Evolutionary conservation across 2,797 vertebrate species (phyloP).

Genomic region (Esox lucius): DNA sequence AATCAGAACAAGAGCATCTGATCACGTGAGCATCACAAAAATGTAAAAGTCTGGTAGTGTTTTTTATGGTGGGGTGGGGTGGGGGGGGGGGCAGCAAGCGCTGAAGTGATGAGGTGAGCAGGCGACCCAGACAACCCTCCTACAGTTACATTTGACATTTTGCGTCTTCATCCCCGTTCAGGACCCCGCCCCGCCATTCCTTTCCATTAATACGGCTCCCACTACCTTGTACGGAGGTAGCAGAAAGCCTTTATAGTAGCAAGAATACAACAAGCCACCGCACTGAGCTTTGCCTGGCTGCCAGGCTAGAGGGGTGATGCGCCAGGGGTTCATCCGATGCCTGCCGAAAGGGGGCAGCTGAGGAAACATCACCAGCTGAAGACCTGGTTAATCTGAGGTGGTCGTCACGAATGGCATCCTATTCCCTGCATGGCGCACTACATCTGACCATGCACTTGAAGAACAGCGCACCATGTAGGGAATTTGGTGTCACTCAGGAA

Average conservation of each 20-base stretch:
- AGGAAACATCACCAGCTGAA: constrained; percentile 37
- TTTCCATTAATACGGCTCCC: background rate
- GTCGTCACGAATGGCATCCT: background rate
- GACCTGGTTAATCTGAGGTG: background rate
- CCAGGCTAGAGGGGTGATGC: constrained; percentile 16
- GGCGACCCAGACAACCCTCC: background rate
- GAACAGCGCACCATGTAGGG: background rate
- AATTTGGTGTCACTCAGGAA: background rate
- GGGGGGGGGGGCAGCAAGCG: background rate
- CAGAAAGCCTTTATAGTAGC: constrained; percentile 12
- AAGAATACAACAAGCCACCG: constrained; percentile 23
- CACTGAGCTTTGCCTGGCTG: constrained; percentile 19
- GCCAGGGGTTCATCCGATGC: constrained; percentile 21
- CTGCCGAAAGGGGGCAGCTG: constrained; percentile 31
- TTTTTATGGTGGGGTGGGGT: background rate
- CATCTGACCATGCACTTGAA: background rate
- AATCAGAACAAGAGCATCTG: background rate
- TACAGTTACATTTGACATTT: background rate
- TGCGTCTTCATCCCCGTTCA: background rate
- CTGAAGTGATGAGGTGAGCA: background rate
- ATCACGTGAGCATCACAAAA: background rate
- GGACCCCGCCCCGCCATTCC: background rate
- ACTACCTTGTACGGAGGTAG: constrained; percentile 36
- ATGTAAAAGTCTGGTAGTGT: background rate
- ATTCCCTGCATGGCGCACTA: background rate